Evolutionary conservation across 2,888 invertebrate genomes (phyloP).

Genomic region (Drosophila lutescens): DNA sequence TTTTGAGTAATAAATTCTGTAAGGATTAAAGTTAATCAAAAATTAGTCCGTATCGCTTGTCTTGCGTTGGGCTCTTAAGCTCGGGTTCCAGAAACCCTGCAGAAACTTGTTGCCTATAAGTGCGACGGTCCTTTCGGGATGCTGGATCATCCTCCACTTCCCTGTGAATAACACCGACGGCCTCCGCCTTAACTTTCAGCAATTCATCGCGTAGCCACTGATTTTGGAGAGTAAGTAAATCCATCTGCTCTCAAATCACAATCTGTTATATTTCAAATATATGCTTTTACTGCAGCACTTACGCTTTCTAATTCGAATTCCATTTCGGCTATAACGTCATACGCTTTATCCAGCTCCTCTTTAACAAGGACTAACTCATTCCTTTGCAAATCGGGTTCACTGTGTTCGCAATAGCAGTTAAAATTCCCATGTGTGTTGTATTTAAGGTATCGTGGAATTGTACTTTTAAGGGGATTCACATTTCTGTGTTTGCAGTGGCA

Average conservation of each 20-base stretch:
- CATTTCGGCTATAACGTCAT: not conserved
- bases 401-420: not conserved
- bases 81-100: not conserved
- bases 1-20: not conserved
- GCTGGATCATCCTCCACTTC: not conserved
- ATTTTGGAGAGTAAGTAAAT: conserved; percentile 3
- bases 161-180: not conserved
- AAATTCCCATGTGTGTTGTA: not conserved
- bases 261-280: not conserved
- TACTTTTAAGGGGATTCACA: not conserved
- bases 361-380: not conserved
- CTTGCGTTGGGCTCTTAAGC: not conserved
- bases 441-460: not conserved
- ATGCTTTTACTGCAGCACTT: not conserved
- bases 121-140: not conserved
- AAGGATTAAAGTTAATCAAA: not conserved
- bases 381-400: not conserved
- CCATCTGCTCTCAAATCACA: not conserved
- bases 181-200: not conserved
- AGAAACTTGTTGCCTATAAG: conserved; percentile 1
- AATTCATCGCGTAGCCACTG: conserved; percentile 3
- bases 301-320: conserved; percentile 4
- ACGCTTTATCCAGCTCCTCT: not conserved
- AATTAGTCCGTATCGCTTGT: not conserved
- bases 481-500: not conserved